Evolutionary conservation across 2,113 vertebrate species (phyloP).

Genomic region (Corythaixoides concolor): DNA sequence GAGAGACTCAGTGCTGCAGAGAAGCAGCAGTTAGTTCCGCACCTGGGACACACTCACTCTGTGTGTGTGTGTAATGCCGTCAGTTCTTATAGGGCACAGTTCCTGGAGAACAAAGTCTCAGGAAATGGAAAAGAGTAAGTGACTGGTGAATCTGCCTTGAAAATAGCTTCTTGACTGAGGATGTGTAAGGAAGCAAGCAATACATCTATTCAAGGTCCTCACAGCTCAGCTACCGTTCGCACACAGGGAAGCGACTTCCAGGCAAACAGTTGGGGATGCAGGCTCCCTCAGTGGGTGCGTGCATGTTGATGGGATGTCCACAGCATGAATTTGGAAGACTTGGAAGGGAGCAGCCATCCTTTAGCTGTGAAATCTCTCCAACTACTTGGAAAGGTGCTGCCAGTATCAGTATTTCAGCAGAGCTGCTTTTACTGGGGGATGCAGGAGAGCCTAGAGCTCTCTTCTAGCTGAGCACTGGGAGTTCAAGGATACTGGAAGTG

Average conservation of each 20-base stretch:
- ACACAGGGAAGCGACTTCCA: not conserved
- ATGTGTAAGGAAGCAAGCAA: not conserved
- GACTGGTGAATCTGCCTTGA: not conserved
- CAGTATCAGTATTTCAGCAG: not conserved
- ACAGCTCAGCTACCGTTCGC: not conserved
- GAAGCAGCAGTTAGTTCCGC: not conserved
- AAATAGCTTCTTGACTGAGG: not conserved
- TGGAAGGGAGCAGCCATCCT: not conserved
- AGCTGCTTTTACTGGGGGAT: not conserved
- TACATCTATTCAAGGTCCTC: not conserved
- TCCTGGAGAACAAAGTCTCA: not conserved
- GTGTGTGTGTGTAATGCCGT: not conserved
- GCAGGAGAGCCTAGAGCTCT: not conserved
- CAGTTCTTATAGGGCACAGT: not conserved
- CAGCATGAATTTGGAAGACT: not conserved
- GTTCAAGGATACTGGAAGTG: not conserved
- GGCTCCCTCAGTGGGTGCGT: not conserved
- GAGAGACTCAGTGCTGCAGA: not conserved
- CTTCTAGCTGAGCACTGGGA: not conserved
- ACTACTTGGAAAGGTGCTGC: not conserved
- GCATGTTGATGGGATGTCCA: too few relatives aligned
- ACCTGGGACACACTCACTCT: not conserved
- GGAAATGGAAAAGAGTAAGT: not conserved
- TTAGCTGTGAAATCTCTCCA: not conserved
- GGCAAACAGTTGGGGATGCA: not conserved